phyloP scores from a whole-genome alignment of 1,140 invertebrate genomes.

The Lycorma delicatula region DNA sequence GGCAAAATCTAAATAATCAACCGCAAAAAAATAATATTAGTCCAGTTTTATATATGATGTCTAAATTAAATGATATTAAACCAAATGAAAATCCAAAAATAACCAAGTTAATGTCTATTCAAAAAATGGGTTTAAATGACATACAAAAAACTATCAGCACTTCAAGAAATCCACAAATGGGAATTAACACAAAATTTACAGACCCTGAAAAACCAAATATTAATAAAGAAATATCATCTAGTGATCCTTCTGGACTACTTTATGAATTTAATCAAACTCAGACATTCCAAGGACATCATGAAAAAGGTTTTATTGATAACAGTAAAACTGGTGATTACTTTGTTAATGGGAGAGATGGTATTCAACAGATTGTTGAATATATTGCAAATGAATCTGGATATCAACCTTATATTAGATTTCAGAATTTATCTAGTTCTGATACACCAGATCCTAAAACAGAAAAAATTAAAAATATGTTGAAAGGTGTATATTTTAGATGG shows the following conservation, averaged over 20 bases:
- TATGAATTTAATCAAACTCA: constrained; percentile 2
- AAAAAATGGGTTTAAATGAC: too few relatives aligned
- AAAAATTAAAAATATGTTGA: neutral
- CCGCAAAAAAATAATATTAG: too few relatives aligned
- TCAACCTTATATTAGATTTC: neutral
- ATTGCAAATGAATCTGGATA: neutral
- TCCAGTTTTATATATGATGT: too few relatives aligned
- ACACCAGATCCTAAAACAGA: neutral
- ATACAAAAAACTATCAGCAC: too few relatives aligned
- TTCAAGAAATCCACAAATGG: too few relatives aligned
- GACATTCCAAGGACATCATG: neutral
- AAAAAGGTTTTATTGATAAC: neutral
- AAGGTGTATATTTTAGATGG: constrained; percentile 1
- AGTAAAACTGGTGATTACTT: constrained; percentile 3
- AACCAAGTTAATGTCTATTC: too few relatives aligned
- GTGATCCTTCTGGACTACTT: neutral
- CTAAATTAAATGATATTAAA: too few relatives aligned
- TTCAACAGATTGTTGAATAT: neutral
- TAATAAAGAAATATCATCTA: too few relatives aligned
- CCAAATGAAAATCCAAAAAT: too few relatives aligned
- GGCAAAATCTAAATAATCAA: too few relatives aligned
- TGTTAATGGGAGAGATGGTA: neutral
- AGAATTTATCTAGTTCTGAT: neutral
- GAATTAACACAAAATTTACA: too few relatives aligned
- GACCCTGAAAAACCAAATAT: too few relatives aligned